Evolutionary conservation across 2,888 invertebrate species (phyloP).

Genomic region (Scelioninae gen. 1): DNA sequence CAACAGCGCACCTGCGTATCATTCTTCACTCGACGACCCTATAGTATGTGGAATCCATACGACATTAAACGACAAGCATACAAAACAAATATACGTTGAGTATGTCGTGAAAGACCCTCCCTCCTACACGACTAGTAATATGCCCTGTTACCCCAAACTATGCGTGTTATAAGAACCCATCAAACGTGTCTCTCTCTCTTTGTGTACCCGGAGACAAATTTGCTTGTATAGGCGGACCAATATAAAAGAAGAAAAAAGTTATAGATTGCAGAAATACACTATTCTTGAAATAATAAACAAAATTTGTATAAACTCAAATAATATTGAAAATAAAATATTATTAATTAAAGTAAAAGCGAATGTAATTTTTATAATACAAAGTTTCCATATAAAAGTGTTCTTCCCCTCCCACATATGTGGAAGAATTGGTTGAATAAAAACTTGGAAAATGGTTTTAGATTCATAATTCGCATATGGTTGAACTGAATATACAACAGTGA

Average conservation of each 20-base stretch:
- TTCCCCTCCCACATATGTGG: too few relatives aligned
- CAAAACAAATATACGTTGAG: constrained; percentile 80
- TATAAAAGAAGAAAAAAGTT: neutral
- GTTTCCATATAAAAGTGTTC: too few relatives aligned
- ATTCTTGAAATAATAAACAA: constrained; percentile 21
- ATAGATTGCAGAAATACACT: neutral
- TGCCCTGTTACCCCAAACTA: constrained; percentile 63
- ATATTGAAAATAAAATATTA: constrained; percentile 14
- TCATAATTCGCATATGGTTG: too few relatives aligned
- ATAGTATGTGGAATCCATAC: constrained; percentile 75
- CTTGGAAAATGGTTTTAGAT: too few relatives aligned
- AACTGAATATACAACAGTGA: too few relatives aligned
- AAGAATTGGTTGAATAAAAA: too few relatives aligned
- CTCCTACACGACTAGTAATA: constrained; percentile 64
- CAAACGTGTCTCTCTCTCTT: constrained; percentile 48
- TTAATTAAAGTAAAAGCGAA: too few relatives aligned
- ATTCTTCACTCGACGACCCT: constrained; percentile 73
- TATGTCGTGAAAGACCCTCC: constrained; percentile 52
- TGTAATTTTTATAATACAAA: too few relatives aligned
- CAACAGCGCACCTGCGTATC: constrained; percentile 81
- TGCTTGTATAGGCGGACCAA: neutral
- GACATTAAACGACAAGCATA: constrained; percentile 75
- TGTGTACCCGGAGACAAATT: constrained; percentile 24
- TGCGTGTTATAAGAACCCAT: constrained; percentile 66
- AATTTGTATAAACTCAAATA: constrained; percentile 16